Evolutionary conservation across 1,140 invertebrate species (phyloP), one percentile per base, ranked within the genome.

Genomic region (Spodoptera frugiperda): DNA sequence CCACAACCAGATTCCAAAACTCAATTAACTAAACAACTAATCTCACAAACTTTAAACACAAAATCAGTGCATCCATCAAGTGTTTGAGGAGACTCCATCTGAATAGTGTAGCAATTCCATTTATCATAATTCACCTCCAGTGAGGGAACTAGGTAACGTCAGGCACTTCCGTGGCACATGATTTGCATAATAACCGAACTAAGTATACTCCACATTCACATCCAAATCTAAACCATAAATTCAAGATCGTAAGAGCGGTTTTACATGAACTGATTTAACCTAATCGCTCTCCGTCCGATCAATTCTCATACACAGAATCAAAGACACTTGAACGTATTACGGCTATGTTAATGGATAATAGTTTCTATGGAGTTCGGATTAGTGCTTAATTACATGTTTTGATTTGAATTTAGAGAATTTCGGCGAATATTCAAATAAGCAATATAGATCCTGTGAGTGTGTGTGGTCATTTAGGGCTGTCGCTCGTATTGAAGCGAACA

Each of bases 131-230:
- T 90, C 87, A 84, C 88, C 83, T 86, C 82, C 84, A 87, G 84
- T 86, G 84, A 86, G 85, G 89, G 86, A 90, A 88, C 87, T 89
- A 87, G 82, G 86, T 87, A 87, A 87, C 85, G 87, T 88, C 78
- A 80, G 81, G 83, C 85, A 87, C 85, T 90, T 89, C 87, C 86
- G 83, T 70, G 77, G 84, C 80, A 83, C 83, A 84, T 82, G 83
- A 92, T 91, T 91, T 91, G 85, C 89, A 92, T 92, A 89, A 90
- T 90, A 90, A 89, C 86, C 80, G 73, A 86, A 87, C 83, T 87
- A 84, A 86, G 84, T 85, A 78, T 80, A 83, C 82, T 77, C 78
- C 68, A 46, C 53, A 17, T 12, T 57, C 72, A 79, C 76, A 65
- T 70, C 70, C 21, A 39, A 78, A 74, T 84, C 68, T 73, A 61